Evolutionary conservation across 1,140 invertebrate species (phyloP).

Genomic region (Bradynema listronoti): DNA sequence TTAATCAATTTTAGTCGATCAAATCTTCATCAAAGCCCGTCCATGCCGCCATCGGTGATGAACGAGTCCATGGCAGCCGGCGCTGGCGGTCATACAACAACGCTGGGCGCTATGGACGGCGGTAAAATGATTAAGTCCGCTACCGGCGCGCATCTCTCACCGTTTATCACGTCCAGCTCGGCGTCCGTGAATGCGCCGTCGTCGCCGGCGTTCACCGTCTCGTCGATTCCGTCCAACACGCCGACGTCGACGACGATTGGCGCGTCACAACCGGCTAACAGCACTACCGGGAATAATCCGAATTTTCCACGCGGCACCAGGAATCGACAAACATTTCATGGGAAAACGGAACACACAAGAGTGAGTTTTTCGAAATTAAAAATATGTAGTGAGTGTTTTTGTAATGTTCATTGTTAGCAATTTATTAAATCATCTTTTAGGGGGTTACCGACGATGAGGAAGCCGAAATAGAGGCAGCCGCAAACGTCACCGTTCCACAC

Average conservation of each 20-base stretch:
- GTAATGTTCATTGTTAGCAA: neutral
- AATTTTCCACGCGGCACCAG: constrained; percentile 52
- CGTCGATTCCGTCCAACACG: constrained; percentile 13
- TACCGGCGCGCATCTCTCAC: constrained; percentile 35
- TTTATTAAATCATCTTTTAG: constrained; percentile 15
- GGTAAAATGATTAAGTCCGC: constrained; percentile 53
- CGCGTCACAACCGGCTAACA: constrained; percentile 4
- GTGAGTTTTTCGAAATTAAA: constrained; percentile 18
- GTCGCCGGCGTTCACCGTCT: too few species aligned
- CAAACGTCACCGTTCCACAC: constrained; percentile 13
- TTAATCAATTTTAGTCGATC: constrained; percentile 28
- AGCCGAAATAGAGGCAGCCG: constrained; percentile 34
- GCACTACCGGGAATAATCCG: constrained; percentile 11
- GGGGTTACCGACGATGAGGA: constrained; percentile 41
- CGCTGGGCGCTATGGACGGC: neutral
- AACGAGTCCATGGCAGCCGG: constrained; percentile 21
- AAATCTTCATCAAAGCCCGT: constrained; percentile 47
- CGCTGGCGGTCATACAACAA: neutral
- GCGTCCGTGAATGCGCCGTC: constrained; percentile 1
- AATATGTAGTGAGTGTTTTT: neutral
- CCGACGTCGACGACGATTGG: constrained; percentile 17
- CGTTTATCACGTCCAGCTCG: constrained; percentile 8
- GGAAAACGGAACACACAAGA: constrained; percentile 56
- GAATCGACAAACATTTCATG: constrained; percentile 57
- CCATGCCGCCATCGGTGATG: constrained; percentile 54